phyloP scores from a whole-genome alignment of 2,888 invertebrate species.

The Macrosiphum euphorbiae region DNA sequence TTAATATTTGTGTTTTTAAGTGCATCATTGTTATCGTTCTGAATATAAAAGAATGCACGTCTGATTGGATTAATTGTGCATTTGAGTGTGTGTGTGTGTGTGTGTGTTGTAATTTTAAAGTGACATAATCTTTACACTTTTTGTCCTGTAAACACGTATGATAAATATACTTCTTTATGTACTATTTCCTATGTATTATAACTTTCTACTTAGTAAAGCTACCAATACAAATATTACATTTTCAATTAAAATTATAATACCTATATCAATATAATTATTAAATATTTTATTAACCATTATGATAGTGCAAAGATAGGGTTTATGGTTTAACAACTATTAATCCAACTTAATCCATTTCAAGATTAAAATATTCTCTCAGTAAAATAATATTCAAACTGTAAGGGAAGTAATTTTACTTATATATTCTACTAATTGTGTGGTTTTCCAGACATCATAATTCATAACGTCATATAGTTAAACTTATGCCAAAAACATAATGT shows the following conservation, averaged over 20 bases:
- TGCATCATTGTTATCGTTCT: not conserved
- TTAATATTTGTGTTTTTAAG: conserved; percentile 37
- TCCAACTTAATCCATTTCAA: not conserved
- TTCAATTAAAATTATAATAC: not conserved
- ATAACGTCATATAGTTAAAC: not conserved
- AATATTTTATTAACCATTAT: not conserved
- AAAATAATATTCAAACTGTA: not conserved
- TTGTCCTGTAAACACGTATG: not conserved
- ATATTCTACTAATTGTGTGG: not conserved
- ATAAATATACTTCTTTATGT: not conserved
- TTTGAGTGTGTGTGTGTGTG: not conserved
- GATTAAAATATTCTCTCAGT: not conserved
- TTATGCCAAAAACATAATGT: not conserved
- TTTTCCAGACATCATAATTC: not conserved
- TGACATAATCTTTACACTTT: not conserved
- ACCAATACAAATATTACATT: not conserved
- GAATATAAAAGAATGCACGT: not conserved
- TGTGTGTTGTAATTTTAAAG: not conserved
- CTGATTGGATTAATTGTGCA: not conserved
- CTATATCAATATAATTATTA: not conserved
- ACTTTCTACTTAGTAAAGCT: not conserved
- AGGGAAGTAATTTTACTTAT: not conserved
- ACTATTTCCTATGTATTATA: not conserved
- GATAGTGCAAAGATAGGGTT: not conserved
- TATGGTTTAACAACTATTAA: not conserved